Conservation (phyloP, 2,797 vertebrate genomes). For the Chaunax sp. region DNA sequence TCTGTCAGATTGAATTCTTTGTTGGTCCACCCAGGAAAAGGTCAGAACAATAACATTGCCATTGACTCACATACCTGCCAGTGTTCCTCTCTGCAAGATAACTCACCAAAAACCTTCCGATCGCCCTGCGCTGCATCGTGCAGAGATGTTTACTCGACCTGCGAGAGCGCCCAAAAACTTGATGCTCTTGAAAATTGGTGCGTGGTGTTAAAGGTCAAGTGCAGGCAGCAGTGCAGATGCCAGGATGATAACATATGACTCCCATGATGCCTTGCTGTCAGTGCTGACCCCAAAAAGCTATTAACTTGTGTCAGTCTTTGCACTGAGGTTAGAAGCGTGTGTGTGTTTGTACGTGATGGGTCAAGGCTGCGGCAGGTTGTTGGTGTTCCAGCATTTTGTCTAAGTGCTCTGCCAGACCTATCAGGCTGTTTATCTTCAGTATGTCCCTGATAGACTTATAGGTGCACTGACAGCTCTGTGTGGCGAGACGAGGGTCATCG, state of each 20-base stretch:
- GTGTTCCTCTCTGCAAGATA: neutral
- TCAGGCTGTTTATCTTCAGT: slow-evolving; percentile 64
- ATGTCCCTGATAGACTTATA: slow-evolving; percentile 42
- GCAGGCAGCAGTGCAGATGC: slow-evolving; percentile 64
- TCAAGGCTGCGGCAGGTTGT: slow-evolving; percentile 47
- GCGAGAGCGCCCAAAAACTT: slow-evolving; percentile 11
- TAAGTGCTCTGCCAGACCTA: slow-evolving; percentile 69
- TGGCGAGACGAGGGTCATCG: slow-evolving; percentile 31
- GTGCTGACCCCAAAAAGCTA: slow-evolving; percentile 70
- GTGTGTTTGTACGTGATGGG: slow-evolving; percentile 41
- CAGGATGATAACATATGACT: slow-evolving; percentile 72
- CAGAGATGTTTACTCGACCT: slow-evolving; percentile 8
- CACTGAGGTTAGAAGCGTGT: slow-evolving; percentile 34
- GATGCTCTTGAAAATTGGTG: slow-evolving; percentile 41
- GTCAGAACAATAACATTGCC: slow-evolving; percentile 43
- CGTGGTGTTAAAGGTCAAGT: slow-evolving; percentile 71
- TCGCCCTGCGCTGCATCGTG: too few relatives aligned
- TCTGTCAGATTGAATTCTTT: slow-evolving; percentile 52
- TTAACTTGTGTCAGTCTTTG: slow-evolving; percentile 53
- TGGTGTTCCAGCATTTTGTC: slow-evolving; percentile 44
- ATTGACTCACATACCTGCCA: slow-evolving; percentile 11
- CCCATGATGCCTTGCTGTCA: slow-evolving; percentile 69
- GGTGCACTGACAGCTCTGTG: slow-evolving; percentile 35
- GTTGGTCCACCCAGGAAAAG: slow-evolving; percentile 37
- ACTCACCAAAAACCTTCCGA: neutral